These are phyloP conservation scores for Halictus ligatus DNA, from an alignment of 2,888 invertebrate species.

Conservation along the genomic window DNA sequence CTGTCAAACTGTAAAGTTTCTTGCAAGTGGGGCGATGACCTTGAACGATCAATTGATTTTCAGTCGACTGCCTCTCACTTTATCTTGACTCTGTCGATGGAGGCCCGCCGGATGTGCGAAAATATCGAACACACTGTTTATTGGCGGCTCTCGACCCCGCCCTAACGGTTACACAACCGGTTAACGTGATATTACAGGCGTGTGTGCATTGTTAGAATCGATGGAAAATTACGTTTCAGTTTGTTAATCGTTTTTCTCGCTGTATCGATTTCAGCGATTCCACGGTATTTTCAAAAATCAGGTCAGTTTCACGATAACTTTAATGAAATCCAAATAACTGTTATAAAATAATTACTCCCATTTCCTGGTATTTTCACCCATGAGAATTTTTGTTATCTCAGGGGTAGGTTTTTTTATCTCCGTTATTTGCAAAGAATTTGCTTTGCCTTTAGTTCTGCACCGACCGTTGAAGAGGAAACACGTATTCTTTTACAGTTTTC, in stretches of 20 bases:
- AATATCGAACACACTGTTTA: constrained; percentile 6
- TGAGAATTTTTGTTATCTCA: not conserved
- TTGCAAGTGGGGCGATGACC: not conserved
- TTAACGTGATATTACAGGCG: not conserved
- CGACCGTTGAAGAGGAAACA: no score
- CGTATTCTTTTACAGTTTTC: no score
- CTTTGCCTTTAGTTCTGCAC: no score
- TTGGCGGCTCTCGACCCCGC: constrained; percentile 8
- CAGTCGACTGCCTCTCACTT: not conserved
- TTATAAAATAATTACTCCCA: not conserved
- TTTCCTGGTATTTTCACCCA: not conserved
- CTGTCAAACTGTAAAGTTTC: not conserved
- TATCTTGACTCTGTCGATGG: not conserved
- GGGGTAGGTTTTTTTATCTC: no score
- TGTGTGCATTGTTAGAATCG: not conserved
- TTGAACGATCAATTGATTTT: constrained; percentile 7
- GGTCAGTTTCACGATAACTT: not conserved
- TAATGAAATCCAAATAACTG: no score
- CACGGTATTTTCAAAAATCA: not conserved
- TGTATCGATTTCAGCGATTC: not conserved
- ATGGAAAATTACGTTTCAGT: not conserved
- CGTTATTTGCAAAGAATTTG: no score
- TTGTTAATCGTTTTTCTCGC: not conserved
- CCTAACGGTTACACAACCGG: not conserved
- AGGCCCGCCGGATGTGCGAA: not conserved